Conservation (phyloP, 2,888 invertebrate species). For the Pyrrhia umbra region DNA sequence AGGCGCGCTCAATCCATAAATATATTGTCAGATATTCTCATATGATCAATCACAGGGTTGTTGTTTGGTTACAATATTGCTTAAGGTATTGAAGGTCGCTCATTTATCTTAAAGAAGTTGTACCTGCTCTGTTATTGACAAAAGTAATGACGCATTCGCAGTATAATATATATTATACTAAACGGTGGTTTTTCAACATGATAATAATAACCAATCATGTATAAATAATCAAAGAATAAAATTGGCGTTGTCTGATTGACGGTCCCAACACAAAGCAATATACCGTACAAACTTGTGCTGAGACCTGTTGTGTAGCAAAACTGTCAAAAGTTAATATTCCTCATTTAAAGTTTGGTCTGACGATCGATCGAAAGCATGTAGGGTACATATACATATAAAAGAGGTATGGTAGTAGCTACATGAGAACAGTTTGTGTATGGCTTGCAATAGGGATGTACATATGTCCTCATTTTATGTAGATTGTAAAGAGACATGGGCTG, state of each 20-base stretch:
- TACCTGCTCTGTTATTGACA: constrained; percentile 12
- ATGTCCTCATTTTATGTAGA: constrained; percentile 1
- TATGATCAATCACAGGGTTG: constrained; percentile 3
- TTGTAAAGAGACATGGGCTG: constrained; percentile 2
- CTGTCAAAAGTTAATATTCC: no score
- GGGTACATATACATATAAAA: not conserved
- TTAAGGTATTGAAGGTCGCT: constrained; percentile 9
- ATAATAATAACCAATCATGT: no score
- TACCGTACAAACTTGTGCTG: no score
- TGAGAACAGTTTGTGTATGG: not conserved
- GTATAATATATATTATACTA: not conserved
- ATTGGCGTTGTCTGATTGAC: no score
- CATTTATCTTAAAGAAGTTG: constrained; percentile 5
- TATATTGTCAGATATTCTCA: not conserved
- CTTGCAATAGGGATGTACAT: not conserved
- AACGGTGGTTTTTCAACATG: no score
- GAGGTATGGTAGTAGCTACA: not conserved
- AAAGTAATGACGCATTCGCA: not conserved
- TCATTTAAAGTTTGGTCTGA: no score
- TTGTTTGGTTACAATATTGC: not conserved
- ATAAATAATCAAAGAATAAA: no score
- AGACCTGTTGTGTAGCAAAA: no score
- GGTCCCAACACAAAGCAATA: no score
- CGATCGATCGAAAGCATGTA: no score
- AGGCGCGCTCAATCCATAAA: not conserved